Conservation (phyloP, 2,797 vertebrate genomes). For the Epinephelus malabaricus region DNA sequence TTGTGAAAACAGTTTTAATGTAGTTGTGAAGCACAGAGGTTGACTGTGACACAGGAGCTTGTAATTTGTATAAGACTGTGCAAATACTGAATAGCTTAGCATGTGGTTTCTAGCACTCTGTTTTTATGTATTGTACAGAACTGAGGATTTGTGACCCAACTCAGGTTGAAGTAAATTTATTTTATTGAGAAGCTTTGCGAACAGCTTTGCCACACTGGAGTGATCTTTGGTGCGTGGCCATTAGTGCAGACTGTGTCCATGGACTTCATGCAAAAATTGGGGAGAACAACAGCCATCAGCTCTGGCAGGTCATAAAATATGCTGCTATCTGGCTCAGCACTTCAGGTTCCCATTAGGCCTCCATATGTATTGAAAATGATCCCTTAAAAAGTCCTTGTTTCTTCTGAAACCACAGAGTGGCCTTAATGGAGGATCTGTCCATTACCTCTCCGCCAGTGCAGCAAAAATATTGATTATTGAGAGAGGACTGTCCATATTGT, state of each 20-base stretch:
- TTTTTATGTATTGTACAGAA: constrained; percentile 2
- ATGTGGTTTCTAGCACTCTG: constrained; percentile 14
- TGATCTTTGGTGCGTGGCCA: constrained; percentile 34
- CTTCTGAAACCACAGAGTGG: constrained; percentile 35
- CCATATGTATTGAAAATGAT: constrained; percentile 65
- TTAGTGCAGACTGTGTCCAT: constrained; percentile 18
- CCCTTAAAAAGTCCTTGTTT: constrained; percentile 46
- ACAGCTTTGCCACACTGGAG: constrained; percentile 20
- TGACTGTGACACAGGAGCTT: constrained; percentile 47
- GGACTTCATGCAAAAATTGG: constrained; percentile 46
- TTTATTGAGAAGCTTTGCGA: constrained; percentile 25
- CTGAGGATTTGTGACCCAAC: constrained; percentile 17
- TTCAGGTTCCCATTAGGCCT: constrained; percentile 71
- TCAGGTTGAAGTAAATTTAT: neutral
- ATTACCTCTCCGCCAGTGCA: constrained; percentile 60
- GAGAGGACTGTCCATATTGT: constrained; percentile 30
- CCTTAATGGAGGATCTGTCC: constrained; percentile 68
- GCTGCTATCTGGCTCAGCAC: constrained; percentile 60
- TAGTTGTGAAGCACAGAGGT: constrained; percentile 64
- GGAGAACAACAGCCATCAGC: constrained; percentile 54
- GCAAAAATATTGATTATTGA: constrained; percentile 69
- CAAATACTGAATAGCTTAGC: constrained; percentile 1
- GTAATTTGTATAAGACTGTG: constrained; percentile 24
- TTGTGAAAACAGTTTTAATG: constrained; percentile 79
- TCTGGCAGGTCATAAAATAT: constrained; percentile 63